Evolutionary conservation across 2,888 invertebrate genomes (phyloP), one percentile per base, ranked within the genome.

Genomic region (Orthonevra nobilis): DNA sequence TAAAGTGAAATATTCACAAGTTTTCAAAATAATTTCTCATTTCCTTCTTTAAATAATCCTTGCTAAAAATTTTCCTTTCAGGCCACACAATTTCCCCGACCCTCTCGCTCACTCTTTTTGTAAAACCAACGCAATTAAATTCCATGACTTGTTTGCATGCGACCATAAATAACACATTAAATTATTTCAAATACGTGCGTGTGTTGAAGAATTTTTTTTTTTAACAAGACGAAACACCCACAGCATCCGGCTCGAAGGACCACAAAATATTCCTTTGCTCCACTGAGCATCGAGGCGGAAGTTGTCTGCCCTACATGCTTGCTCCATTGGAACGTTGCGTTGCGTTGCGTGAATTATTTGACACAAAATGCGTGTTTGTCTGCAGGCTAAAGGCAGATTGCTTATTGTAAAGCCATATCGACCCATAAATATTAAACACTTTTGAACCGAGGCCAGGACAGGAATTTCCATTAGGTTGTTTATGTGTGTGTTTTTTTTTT

Each of bases 91-190:
- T n/a, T n/a, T n/a, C n/a, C n/a, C n/a, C n/a, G n/a, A n/a, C n/a
- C n/a, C n/a, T n/a, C n/a, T n/a, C n/a, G n/a, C n/a, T n/a, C n/a
- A n/a, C n/a, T n/a, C n/a, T n/a, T n/a, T n/a, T n/a, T n/a, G n/a
- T n/a, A n/a, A n/a, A n/a, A n/a, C n/a, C n/a, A n/a, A n/a, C n/a
- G n/a, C 23, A 54, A 36, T 63, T 46, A 52, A 44, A 46, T 30
- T 32, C 19, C 28, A 23, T 15, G 38, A 40, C 38, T 36, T 38
- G 36, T 70, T 63, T 63, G 38, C 44, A 46, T 38, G 28, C 15
- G 17, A 19, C 6, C 38, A 46, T 63, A 54, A 70, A 46, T 63
- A 14, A 38, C 38, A 38, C 23, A 38, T 54, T 63, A 38, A 72
- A 54, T 36, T 30, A 44, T 61, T 54, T 30, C 15, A 30, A 28